Base-by-base conservation (phyloP, 2,113 vertebrate species). In the Semnornis frantzii region DNA sequence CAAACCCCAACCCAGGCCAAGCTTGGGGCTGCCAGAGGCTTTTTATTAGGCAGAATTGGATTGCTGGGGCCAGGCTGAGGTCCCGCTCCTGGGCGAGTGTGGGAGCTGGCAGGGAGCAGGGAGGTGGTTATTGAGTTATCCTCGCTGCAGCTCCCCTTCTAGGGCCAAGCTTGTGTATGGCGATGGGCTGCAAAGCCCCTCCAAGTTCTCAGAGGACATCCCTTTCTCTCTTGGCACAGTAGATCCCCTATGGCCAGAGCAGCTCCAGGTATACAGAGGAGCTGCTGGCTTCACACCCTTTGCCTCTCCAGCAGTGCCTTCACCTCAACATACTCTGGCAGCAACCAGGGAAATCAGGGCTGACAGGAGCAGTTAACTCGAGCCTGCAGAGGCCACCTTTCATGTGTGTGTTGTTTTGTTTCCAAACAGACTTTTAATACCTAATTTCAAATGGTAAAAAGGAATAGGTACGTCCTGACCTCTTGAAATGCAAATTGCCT, bases 401-500 rank as follows among this genome's bases (percentile, higher is more conserved):
- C 19, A 0, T 6, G 11, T 3, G 0, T 7, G 30, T 3, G 1
- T 11, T 75, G 82, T 87, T 94, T 87, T 48, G 75, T 79, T 87
- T 92, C 75, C 85, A 81, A 87, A 87, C 3, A 77, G 90, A 48
- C 70, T 87, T 73, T 37, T 28, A 90, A 73, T 55, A 91, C 78
- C 28, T 42, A 6, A 75, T 83, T 91, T 80, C 31, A n/a, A 75
- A 39, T 8, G 46, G 68, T 15, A 65, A 73, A 75, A 65, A 80
- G 85, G 68, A 76, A 70, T 7, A 28, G 55, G 75, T 77, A 5
- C 4, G 0, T 33, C 65, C 82, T 39, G 82, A 64, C 70, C 92
- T 77, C 95, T 90, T 90, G 85, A 95, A 97, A 94, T 87, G 94
- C 87, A 94, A 82, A 96, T 70, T 52, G 71, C 69, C 37, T 83